phyloP scores from a whole-genome alignment of 2,888 invertebrate genomes.

The Rhyacophila evoluta region DNA sequence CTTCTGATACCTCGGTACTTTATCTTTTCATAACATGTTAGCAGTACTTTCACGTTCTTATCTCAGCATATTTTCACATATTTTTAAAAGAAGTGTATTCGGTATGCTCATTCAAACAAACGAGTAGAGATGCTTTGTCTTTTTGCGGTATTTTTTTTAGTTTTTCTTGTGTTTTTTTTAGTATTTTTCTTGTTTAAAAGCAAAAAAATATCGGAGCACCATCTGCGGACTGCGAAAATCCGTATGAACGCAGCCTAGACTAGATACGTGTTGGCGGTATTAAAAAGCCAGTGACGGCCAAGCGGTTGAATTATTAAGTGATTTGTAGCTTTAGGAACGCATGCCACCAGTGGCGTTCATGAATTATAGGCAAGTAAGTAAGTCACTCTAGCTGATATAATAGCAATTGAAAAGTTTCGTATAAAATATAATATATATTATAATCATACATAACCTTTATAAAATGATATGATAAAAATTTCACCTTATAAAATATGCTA shows the following conservation, averaged over 20 bases:
- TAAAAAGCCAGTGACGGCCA: slow-evolving; percentile 32
- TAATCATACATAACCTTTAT: no score
- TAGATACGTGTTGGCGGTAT: slow-evolving; percentile 34
- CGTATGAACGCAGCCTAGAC: slow-evolving; percentile 12
- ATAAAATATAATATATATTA: no score
- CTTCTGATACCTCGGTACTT: no score
- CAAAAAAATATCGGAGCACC: slow-evolving; percentile 10
- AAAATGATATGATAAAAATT: no score
- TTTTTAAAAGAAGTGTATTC: slow-evolving; percentile 39
- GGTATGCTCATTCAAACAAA: slow-evolving; percentile 11
- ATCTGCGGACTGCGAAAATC: slow-evolving; percentile 42
- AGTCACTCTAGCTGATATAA: no score
- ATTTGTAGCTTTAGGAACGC: slow-evolving; percentile 36
- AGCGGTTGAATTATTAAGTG: slow-evolving; percentile 47
- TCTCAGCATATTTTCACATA: slow-evolving; percentile 29
- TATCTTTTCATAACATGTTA: no score
- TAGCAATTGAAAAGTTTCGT: no score
- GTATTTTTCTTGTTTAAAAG: slow-evolving; percentile 35
- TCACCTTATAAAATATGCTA: no score
- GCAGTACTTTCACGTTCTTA: slow-evolving; percentile 37
- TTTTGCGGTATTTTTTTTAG: slow-evolving; percentile 28
- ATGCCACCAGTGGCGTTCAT: no score
- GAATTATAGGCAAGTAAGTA: no score
- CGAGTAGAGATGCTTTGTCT: slow-evolving; percentile 31
- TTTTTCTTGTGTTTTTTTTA: not conserved